Base-by-base conservation (phyloP, 2,888 invertebrate species). In the Apamea crenata region DNA sequence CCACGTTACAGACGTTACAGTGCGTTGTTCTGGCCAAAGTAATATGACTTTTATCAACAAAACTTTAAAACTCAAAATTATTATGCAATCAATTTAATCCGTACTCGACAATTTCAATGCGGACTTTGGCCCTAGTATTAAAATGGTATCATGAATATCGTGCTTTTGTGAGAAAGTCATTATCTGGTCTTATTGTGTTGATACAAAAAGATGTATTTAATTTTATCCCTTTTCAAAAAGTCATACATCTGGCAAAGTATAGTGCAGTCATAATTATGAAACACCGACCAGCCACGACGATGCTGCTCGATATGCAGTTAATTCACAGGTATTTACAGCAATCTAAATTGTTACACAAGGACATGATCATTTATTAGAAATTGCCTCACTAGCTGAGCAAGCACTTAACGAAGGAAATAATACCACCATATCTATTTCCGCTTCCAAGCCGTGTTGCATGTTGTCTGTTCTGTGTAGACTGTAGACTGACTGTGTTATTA, bases 61-160 rank as follows among this genome's bases (percentile, higher is more conserved):
- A 32, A 16, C 56, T 77, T 56, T 50, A 67, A 67, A 78, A 67
- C 67, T 61, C 32, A 84, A 50, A 78, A 84, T 83, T 44, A 50
- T 29, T 36, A 25, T 53, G 32, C 66, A n/a, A 50, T 77, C 1
- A 75, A 66, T 66, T 66, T 59, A 50, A 29, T 78, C 59, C 32
- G 10, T 44, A 61, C 66, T 78, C n/a, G 50, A 65, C 59, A 44
- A 59, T 83, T 80, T 67, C 1, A 59, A 67, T n/a, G n/a, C n/a
- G 10, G 50, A 67, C 78, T 80, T 80, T 50, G 59, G 18, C n/a
- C 66, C 40, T 67, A 36, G 21, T 78, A 59, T 67, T 83, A 25
- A 36, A 83, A 67, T 78, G 47, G 56, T 21, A 77, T 77, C 66
- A 47, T 47, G 25, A 44, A 36, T 65, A 56, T 70, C 18, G 14